Base-by-base conservation (phyloP, 2,113 vertebrate species). In the Ancistrus triradiatus region DNA sequence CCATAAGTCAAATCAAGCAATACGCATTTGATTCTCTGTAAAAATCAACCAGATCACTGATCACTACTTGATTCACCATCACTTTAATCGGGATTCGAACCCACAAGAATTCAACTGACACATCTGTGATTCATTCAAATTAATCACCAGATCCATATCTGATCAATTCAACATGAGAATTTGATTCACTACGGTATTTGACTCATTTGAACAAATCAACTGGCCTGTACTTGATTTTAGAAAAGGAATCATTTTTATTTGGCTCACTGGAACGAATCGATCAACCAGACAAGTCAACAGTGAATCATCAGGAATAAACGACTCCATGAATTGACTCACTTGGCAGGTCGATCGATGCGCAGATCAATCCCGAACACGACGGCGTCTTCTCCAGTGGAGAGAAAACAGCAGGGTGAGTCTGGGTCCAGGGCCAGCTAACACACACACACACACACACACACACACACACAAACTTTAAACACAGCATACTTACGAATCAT, bases 331-430 rank as follows among this genome's bases (percentile, higher is more conserved):
- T n/a, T 33, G 35, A 88, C 93, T 95, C 82, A 98, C 94, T 91
- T 95, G 68, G 95, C 93, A 0, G 93, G 93, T 1, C 92, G 86
- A 74, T 97, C 94, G 27, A 91, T 89, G 61, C 94, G 85, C 73
- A 98, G 81, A 74, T 98, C 95, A 5, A 98, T 97, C 65, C 93
- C 90, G 77, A 93, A 96, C 48, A 98, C 94, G 3, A 98, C 92
- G 0, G 95, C 93, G 28, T 96, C 95, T 77, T 98, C 95, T 53
- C 95, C 95, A n/a, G 95, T 94, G 0, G 95, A 98, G 22, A 98
- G 87, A 76, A 98, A 98, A 40, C 89, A 93, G 84, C 92, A 97
- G n/a, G 93, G 94, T 0, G 95, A 97, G 74, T 97, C 94, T 22
- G 94, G 93, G 70, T 98, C 93, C 49, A 98, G 88, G n/a, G 95